Base-by-base conservation (phyloP, 2,888 invertebrate species). In the Apomyelois bistriatella region DNA sequence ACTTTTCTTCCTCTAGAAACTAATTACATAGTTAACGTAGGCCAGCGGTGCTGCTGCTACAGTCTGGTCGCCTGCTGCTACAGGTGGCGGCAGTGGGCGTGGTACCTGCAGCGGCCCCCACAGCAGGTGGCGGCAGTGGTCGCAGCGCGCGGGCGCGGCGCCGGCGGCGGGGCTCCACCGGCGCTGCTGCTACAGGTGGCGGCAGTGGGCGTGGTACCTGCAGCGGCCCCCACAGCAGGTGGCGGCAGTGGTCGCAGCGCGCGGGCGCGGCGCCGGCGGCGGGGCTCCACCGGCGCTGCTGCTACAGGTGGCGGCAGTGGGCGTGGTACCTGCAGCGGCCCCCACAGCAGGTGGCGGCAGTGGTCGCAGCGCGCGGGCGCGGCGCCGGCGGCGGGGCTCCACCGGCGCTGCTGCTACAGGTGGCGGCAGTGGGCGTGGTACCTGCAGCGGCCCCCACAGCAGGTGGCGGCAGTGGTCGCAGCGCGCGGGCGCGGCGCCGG, bases 281-380 rank as follows among this genome's bases (percentile, higher is more conserved):
- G 74, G 60, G 92, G 85, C 96, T n/a, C n/a, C n/a, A n/a, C n/a
- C n/a, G n/a, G n/a, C n/a, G n/a, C n/a, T n/a, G n/a, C n/a, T n/a
- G n/a, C n/a, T n/a, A n/a, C n/a, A n/a, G n/a, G n/a, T n/a, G n/a
- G n/a, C n/a, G n/a, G n/a, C n/a, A n/a, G n/a, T n/a, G n/a, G n/a
- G n/a, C n/a, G n/a, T n/a, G 97, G 82, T 37, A 54, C 53, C 51
- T 52, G 42, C 13, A 46, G 96, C 52, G 98, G 96, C 10, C 97
- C 97, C 97, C 98, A 98, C 48, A 98, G 91, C 57, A 98, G 92
- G 77, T 95, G 96, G 32, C 94, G 94, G 86, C 98, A 98, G 71
- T 95, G 94, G 90, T 95, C 89, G 63, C 95, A 91, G 30, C 96
- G 95, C 70, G 96, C 95, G 51, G 95, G 95, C 61, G 95, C 92